Base-by-base conservation (phyloP, 2,113 vertebrate genomes). In the Burhinus bistriatus region DNA sequence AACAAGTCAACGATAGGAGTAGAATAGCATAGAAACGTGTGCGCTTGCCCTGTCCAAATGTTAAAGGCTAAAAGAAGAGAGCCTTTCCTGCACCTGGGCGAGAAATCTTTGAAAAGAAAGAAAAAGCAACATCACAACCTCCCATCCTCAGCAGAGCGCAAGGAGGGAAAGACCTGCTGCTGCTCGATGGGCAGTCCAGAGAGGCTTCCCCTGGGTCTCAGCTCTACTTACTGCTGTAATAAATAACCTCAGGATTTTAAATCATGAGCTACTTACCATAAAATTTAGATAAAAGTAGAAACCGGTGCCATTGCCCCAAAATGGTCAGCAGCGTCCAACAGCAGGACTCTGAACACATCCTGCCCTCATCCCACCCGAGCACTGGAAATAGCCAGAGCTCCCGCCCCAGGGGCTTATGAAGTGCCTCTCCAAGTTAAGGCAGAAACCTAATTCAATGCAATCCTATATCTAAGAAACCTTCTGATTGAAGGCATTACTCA, bases 11-110 rank as follows among this genome's bases (percentile, higher is more conserved):
- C 4, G 16, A 15, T 14, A 66, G 17, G 45, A 78, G 40, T 12
- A 64, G 36, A n/a, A 5, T 10, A 9, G n/a, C 0, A 0, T 20
- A 73, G 79, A 80, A 80, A 58, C 1, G 5, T 0, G 0, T 1
- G 11, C 6, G 2, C n/a, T 42, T 36, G 57, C 32, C 58, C 54
- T 23, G 49, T 49, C 71, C 38, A 89, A 76, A 51, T 6, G 27
- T 14, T 79, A 42, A 58, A 72, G 30, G 49, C 12, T 49, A 14
- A 40, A 72, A 73, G 54, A 73, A 57, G 21, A 9, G 59, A 84
- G 9, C 0, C 1, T 85, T 71, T 64, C 19, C 52, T 34, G 17
- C 29, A 23, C 5, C 36, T 59, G 58, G 8, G 5, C n/a, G 32
- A 61, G 57, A 47, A 47, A 90, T 10, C 29, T 49, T 40, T 10